These are phyloP conservation scores for Bombycilla garrulus DNA, from an alignment of 2,113 vertebrate genomes.

Conservation along the genomic window DNA sequence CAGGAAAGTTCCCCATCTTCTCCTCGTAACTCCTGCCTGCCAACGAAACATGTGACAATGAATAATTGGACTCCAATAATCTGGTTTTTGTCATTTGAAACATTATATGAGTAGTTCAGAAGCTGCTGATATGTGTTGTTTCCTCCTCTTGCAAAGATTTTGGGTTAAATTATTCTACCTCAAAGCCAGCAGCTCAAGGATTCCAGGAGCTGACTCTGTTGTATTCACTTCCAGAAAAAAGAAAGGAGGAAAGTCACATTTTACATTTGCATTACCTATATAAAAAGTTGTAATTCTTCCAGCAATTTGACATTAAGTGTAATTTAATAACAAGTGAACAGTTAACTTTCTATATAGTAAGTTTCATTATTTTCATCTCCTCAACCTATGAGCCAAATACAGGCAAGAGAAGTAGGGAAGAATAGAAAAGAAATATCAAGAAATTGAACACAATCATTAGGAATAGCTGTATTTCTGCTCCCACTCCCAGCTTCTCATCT, in stretches of 20 bases:
- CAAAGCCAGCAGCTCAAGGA: background rate
- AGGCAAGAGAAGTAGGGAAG: background rate
- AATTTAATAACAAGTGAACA: background rate
- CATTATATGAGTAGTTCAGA: background rate
- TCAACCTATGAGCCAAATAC: background rate
- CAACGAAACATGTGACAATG: background rate
- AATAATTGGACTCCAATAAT: background rate
- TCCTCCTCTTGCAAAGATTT: background rate
- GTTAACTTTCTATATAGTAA: background rate
- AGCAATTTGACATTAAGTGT: background rate
- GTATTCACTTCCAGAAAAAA: background rate
- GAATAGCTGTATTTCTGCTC: background rate
- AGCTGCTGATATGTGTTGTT: background rate
- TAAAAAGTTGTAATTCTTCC: background rate
- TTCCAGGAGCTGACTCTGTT: background rate
- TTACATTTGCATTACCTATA: background rate
- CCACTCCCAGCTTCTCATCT: background rate
- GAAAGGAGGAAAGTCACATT: background rate
- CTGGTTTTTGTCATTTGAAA: background rate
- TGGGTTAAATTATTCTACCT: constrained; percentile 1
- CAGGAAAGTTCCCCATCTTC: background rate
- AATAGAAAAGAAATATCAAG: background rate
- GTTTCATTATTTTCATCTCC: background rate
- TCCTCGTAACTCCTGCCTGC: background rate
- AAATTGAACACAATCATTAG: background rate